Conservation (phyloP, 2,113 vertebrate species). For the Callithrix jacchus region DNA sequence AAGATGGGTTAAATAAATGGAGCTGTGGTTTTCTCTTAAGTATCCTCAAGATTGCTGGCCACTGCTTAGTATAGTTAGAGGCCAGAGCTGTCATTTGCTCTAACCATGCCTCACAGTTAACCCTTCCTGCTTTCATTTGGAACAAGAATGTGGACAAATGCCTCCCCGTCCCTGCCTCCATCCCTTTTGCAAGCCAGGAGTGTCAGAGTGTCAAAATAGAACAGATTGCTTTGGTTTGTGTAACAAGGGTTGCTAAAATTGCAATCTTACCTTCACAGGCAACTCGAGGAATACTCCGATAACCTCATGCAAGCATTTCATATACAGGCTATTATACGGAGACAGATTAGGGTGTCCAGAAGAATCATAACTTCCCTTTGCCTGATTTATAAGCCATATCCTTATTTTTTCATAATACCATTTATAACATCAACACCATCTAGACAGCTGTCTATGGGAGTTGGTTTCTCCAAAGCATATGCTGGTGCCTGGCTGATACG, state of each 20-base stretch:
- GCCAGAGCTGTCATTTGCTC: neutral
- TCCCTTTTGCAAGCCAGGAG: conserved; percentile 18
- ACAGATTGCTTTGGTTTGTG: conserved; percentile 53
- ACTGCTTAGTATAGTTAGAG: neutral
- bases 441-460: conserved; percentile 61
- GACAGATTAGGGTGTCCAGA: conserved; percentile 73
- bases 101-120: neutral
- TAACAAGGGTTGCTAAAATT: conserved; percentile 64
- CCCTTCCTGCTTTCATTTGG: neutral
- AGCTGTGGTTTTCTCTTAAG: conserved; percentile 63
- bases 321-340: conserved; percentile 72
- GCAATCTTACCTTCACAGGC: conserved; percentile 59
- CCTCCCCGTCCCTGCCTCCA: neutral
- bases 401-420: conserved; percentile 71
- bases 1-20: conserved; percentile 79
- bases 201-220: conserved; percentile 33
- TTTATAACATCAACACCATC: conserved; percentile 73
- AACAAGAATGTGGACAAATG: neutral
- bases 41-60: neutral
- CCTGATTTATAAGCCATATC: conserved; percentile 73
- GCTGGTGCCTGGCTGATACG: neutral
- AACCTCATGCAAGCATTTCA: conserved; percentile 60
- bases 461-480: conserved; percentile 22
- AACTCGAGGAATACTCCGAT: conserved; percentile 14
- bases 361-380: conserved; percentile 75